Percentiles rank a stretch among this genome's conserved stretches.
These are phyloP conservation scores for Oceanites oceanicus DNA, from an alignment of 2,113 vertebrate species.

Conservation along the genomic window DNA sequence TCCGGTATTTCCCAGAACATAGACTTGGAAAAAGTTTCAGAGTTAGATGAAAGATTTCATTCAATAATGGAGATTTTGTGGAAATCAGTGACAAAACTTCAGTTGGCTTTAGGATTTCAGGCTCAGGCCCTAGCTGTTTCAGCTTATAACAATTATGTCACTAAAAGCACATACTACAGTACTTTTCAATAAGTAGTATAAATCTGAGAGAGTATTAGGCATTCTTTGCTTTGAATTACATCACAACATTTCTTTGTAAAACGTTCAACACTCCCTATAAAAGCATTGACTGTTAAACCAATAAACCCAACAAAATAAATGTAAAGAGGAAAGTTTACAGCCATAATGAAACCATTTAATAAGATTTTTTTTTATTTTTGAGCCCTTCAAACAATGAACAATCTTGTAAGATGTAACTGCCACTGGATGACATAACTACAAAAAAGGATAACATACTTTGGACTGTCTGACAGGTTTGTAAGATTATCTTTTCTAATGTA, in stretches of 20 bases:
- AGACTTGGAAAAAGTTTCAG: neutral
- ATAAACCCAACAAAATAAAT: neutral
- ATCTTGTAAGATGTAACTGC: conserved; percentile 34
- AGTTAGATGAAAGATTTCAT: neutral
- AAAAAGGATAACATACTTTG: conserved; percentile 45
- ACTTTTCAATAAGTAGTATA: neutral
- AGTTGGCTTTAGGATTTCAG: neutral
- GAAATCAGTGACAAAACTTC: neutral
- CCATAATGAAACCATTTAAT: neutral
- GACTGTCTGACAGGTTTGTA: conserved; percentile 32
- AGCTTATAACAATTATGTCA: neutral
- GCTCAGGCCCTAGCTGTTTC: neutral
- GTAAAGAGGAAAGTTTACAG: neutral
- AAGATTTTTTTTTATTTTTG: conserved; percentile 12
- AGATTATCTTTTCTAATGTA: conserved; percentile 47
- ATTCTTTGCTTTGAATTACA: neutral
- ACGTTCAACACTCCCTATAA: neutral
- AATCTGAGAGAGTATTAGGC: neutral
- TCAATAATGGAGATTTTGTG: neutral
- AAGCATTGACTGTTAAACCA: neutral
- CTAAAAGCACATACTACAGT: neutral
- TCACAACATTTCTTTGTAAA: neutral
- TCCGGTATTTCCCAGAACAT: fast-evolving
- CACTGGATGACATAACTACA: conserved; percentile 32
- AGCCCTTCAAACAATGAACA: neutral